Base-by-base conservation (phyloP, 2,888 invertebrate genomes). In the Melikaiella ostensackeni region DNA sequence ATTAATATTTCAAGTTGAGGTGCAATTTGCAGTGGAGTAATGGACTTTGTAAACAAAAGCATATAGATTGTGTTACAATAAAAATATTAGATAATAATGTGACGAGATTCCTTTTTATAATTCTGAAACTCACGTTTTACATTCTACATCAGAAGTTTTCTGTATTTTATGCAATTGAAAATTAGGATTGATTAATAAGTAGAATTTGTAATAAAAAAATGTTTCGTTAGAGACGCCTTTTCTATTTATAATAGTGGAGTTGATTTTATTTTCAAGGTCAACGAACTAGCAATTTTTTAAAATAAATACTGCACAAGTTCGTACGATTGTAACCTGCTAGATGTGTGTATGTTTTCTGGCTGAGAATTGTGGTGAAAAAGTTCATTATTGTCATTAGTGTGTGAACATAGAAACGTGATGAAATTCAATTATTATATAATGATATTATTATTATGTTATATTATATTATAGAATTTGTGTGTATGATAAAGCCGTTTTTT, bases 301-400 rank as follows among this genome's bases (percentile, higher is more conserved):
- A 7, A 16, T 6, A 13, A 50, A 33, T 55, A 3, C 42, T 42
- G 70, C 21, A 70, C 50, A 70, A 70, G n/a, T 13, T 24, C 16
- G 70, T 30, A 50, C 46, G 70, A n/a, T 30, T 50, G 21, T 27
- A 66, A 64, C 16, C 8, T 27, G 38, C 16, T 66, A 27, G 38
- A 30, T 50, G 50, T n/a, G 30, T 50, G 70, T 70, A n/a, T 70
- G 30, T 66, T 46, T 50, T 70, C 50, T 50, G 30, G 70, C 19
- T 70, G 30, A 33, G 46, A 70, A 30, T 64, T 64, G 24, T 64
- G 38, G 24, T 46, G 46, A 21, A 27, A 50, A 50, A 19, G 19
- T 50, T 55, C 6, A 46, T 70, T 66, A 59, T n/a, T 50, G 1
- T 50, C 42, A 4, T 11, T 11, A 46, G 50, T n/a, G 5, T 46